Evolutionary conservation across 92 coral and sea anemone species (phyloP), one percentile per base, ranked within the genome.

Genomic region (Metridium senile): DNA sequence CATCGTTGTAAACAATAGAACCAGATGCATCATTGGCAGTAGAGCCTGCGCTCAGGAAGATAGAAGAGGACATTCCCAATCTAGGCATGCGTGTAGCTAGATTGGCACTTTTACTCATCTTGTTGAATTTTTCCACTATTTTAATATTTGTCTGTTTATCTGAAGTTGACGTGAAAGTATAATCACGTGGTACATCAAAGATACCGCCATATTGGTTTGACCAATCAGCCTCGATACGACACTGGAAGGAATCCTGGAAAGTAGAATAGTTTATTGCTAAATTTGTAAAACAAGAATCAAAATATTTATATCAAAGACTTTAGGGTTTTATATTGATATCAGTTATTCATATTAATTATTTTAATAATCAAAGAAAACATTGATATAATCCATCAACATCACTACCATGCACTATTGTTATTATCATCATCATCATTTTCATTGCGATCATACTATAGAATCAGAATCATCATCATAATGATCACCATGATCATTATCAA

Each of bases 191-290:
- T 13, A 75, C 88, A 19, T 87, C 85, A 84, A 84, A 83, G 61
- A 87, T 87, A 18, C 88, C 91, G n/a, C 91, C 91, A 82, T 81
- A 77, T 54, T 76, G 80, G 49, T 45, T 82, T 0, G 58, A 26
- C 2, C 81, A 80, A 43, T 87, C 91, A 19, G 91, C 91, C 69
- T 87, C 91, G 52, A 87, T 87, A 1, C 87, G 79, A 35, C 82
- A 87, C 39, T 87, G 91, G 52, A 87, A 87, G n/a, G 63, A 22
- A 82, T 4, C 77, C 87, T 87, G 76, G 81, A 26, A 63, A 28
- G 11, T 17, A 1, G 6, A 66, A 28, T 3, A 59, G 26, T 17
- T 2, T 17, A 54, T 9, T 22, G 61, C n/a, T n/a, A n/a, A n/a
- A n/a, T n/a, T 22, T 54, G 28, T 20, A 28, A 59, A 59, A 25